Base-by-base conservation (phyloP, 2,797 vertebrate species). In the Helicolenus hilgendorfi region DNA sequence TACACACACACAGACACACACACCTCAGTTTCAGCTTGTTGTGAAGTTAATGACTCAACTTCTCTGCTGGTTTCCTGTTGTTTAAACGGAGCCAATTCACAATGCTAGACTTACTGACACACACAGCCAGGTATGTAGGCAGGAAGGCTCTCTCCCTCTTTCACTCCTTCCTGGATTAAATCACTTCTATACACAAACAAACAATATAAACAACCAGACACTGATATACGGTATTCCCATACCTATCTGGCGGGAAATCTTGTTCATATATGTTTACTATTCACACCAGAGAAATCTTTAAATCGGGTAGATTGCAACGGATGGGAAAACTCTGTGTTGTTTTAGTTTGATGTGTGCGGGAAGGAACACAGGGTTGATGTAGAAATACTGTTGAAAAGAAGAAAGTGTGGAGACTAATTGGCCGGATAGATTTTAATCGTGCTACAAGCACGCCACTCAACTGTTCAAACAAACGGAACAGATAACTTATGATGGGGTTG, bases 61-160 rank as follows among this genome's bases (percentile, higher is more conserved):
- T 87, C 88, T 91, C 77, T 78, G 70, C 86, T 82, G 27, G 88
- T 91, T 95, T 95, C 92, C 93, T 95, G 94, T 91, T 95, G 69
- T 90, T 91, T 92, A 82, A 89, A 91, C 84, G 26, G 86, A 90
- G 77, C 65, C 79, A 79, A 72, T 91, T 91, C 88, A 89, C 89
- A 86, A 70, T 36, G 26, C 81, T 77, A 77, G 63, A 91, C 81
- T 89, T 83, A 77, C 38, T 92, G 88, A 92, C 87, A 94, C 59
- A 89, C 81, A 88, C 80, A 92, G 75, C 27, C 79, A 87, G 88
- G 86, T 87, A 83, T 91, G 67, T 77, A 72, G 81, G 58, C 79
- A 93, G 79, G 74, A 86, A 87, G 79, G 15, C 58, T 73, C 49
- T 73, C 41, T 84, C 56, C 31, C 26, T 72, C 60, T 36, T 58